These are phyloP conservation scores for Carollia perspicillata DNA, from an alignment of 2,113 vertebrate genomes.

Conservation along the genomic window DNA sequence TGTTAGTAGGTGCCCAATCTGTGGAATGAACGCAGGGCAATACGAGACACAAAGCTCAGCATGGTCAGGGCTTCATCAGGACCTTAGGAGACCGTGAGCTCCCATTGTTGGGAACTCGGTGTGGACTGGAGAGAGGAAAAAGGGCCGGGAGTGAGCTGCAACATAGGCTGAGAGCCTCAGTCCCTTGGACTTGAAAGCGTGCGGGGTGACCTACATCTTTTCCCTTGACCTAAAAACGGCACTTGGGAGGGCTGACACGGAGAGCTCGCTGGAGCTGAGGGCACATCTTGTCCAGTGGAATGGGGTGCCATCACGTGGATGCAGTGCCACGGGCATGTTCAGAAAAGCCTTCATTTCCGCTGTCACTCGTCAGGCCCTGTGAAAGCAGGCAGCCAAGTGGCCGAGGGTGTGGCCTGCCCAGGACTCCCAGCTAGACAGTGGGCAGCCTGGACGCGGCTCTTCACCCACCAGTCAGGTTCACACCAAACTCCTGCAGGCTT, in stretches of 20 bases:
- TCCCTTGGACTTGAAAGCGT: background rate
- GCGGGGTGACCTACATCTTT: background rate
- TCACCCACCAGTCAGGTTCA: fast-evolving
- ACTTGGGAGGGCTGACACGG: background rate
- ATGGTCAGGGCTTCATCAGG: background rate
- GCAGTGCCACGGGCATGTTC: fast-evolving
- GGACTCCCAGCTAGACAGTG: background rate
- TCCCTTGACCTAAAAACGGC: background rate
- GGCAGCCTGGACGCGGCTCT: background rate
- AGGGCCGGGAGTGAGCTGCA: background rate
- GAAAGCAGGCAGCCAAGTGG: background rate
- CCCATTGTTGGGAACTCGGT: background rate
- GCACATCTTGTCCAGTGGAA: fast-evolving
- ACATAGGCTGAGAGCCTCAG: background rate
- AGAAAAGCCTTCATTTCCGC: background rate
- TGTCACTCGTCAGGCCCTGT: background rate
- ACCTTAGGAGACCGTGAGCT: background rate
- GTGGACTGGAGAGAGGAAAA: background rate
- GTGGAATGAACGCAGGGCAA: background rate
- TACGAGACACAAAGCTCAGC: background rate
- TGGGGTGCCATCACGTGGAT: fast-evolving
- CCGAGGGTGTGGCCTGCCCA: background rate
- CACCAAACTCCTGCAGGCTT: background rate
- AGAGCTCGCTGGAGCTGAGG: background rate
- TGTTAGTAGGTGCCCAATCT: background rate